phyloP scores from a whole-genome alignment of 2,113 vertebrate species.

The Thymallus thymallus region DNA sequence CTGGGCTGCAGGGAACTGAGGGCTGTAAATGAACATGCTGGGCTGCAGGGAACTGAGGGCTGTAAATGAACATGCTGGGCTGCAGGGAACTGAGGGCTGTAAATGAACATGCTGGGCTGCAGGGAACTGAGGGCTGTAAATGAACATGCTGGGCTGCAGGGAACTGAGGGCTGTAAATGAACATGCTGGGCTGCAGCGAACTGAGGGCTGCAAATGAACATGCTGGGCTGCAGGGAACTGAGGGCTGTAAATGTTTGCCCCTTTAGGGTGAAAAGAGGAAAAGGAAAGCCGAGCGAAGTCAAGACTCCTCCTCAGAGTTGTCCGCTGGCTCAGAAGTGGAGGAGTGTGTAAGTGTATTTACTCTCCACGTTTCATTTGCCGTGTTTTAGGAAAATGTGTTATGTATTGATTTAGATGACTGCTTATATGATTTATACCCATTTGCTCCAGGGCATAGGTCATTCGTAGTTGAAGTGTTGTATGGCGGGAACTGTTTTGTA shows the following conservation, averaged over 20 bases:
- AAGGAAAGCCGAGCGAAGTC: constrained; percentile 76
- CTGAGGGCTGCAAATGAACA: background rate
- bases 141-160: too few species aligned
- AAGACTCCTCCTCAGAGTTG: constrained; percentile 78
- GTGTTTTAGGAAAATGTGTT: too few species aligned
- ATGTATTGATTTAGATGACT: background rate
- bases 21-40: background rate
- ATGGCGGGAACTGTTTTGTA: background rate
- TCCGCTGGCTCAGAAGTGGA: constrained; percentile 76
- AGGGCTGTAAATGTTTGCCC: constrained; percentile 2
- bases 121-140: too few species aligned
- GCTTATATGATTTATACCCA: too few species aligned
- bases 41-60: too few species aligned
- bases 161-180: too few species aligned
- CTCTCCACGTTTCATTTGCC: background rate
- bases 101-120: too few species aligned
- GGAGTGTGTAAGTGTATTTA: constrained; percentile 74
- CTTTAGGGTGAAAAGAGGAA: constrained; percentile 83
- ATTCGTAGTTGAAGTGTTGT: background rate
- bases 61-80: too few species aligned
- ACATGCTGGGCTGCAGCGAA: too few species aligned
- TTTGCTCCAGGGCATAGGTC: background rate
- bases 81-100: too few species aligned
- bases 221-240: background rate
- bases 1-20: too few species aligned